Conservation (phyloP, 2,113 vertebrate genomes). For the Heliornis fulica region DNA sequence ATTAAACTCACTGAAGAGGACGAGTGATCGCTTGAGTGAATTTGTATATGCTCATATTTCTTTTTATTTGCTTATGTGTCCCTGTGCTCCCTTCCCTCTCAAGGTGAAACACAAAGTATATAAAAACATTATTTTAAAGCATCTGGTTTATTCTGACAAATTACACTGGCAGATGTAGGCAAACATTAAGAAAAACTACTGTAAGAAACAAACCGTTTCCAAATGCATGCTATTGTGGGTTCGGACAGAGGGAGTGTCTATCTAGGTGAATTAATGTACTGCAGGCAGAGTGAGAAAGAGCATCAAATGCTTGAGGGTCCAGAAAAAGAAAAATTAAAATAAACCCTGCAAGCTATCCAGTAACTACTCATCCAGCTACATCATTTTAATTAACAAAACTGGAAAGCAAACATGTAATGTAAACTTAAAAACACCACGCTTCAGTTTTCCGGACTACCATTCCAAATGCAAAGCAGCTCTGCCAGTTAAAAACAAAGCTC, state of each 20-base stretch:
- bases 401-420: slow-evolving; percentile 6
- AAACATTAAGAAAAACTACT: not conserved
- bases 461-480: slow-evolving; percentile 26
- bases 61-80: not conserved
- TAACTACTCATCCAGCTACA: slow-evolving; percentile 1
- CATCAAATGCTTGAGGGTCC: not conserved
- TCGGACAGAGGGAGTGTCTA: not conserved
- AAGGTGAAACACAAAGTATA: not conserved
- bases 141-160: slow-evolving; percentile 22
- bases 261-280: not conserved
- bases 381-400: slow-evolving; percentile 39
- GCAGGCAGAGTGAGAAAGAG: not conserved
- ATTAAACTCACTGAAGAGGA: not conserved
- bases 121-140: not conserved
- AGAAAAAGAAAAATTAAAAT: slow-evolving; percentile 1
- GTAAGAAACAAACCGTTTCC: not conserved
- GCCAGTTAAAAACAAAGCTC: no score
- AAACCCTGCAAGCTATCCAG: not conserved
- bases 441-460: not conserved
- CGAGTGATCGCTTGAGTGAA: not conserved
- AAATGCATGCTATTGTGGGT: not conserved
- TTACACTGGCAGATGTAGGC: not conserved
- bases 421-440: not conserved
- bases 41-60: not conserved
- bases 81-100: not conserved